Percentiles rank a stretch among this genome's conserved stretches.
phyloP scores from a whole-genome alignment of 2,797 vertebrate species.

The Hapalemur alaotrensis region DNA sequence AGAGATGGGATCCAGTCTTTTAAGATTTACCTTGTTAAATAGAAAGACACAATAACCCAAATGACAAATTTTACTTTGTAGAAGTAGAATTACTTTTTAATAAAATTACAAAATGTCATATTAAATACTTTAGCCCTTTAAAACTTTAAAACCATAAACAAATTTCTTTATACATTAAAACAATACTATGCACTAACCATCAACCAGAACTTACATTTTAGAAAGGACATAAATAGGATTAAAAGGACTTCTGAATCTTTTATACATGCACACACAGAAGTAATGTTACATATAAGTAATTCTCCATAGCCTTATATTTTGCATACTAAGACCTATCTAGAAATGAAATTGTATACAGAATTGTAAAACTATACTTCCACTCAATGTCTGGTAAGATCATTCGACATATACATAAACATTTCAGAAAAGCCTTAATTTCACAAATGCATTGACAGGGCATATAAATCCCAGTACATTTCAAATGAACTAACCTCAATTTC shows the following conservation, averaged over 20 bases:
- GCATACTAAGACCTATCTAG: background rate
- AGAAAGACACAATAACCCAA: conserved; percentile 8
- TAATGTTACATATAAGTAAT: background rate
- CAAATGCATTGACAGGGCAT: conserved; percentile 38
- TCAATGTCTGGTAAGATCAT: background rate
- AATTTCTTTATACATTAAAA: conserved; percentile 43
- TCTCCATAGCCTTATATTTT: background rate
- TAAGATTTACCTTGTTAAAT: conserved; percentile 17
- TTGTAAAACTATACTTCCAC: background rate
- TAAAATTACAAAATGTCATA: background rate
- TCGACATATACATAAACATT: conserved; percentile 30
- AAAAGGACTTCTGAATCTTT: conserved; percentile 46
- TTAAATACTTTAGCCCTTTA: background rate
- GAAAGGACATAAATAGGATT: conserved; percentile 5
- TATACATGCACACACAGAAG: background rate
- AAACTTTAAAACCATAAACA: conserved; percentile 15
- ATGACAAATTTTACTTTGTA: conserved; percentile 21
- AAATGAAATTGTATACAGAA: conserved; percentile 43
- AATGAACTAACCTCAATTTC: conserved; percentile 37
- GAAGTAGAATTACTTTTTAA: conserved; percentile 12
- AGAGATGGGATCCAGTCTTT: background rate
- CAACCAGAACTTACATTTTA: background rate
- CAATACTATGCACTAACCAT: conserved; percentile 7
- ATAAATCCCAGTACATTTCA: conserved; percentile 50
- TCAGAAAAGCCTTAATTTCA: conserved; percentile 46